phyloP scores from a whole-genome alignment of 2,113 vertebrate species.

The Solenodon paradoxus region DNA sequence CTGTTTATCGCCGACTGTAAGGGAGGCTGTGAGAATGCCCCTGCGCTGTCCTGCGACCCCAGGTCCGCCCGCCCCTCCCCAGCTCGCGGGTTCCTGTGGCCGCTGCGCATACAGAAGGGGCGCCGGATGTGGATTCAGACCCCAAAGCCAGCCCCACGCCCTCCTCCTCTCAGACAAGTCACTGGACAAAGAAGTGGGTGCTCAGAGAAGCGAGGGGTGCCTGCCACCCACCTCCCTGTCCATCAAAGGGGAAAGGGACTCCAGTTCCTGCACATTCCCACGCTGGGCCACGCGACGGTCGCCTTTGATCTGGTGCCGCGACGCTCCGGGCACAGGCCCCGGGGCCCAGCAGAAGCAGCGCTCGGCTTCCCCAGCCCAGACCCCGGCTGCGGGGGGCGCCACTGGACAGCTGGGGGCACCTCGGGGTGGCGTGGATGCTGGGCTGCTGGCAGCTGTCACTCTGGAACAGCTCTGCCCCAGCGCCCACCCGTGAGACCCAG shows the following conservation, averaged over 20 bases:
- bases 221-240: accelerated
- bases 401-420: neutral
- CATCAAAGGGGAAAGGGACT: too few relatives aligned
- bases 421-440: neutral
- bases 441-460: neutral
- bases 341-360: too few relatives aligned
- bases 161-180: neutral
- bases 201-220: neutral
- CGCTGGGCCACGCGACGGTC: neutral
- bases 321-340: too few relatives aligned
- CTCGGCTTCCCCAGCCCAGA: neutral
- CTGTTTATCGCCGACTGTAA: too few relatives aligned
- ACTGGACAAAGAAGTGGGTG: too few relatives aligned
- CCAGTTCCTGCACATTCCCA: too few relatives aligned
- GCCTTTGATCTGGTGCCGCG: too few relatives aligned
- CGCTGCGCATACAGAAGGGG: too few relatives aligned
- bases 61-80: neutral
- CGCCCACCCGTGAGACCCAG: neutral
- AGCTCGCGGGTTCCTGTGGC: too few relatives aligned
- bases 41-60: neutral
- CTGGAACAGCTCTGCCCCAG: neutral
- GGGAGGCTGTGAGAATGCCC: neutral
- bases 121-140: neutral
- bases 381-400: too few relatives aligned
- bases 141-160: neutral